Conservation (phyloP, 2,797 vertebrate species). For the Mormyrops attenuatus region DNA sequence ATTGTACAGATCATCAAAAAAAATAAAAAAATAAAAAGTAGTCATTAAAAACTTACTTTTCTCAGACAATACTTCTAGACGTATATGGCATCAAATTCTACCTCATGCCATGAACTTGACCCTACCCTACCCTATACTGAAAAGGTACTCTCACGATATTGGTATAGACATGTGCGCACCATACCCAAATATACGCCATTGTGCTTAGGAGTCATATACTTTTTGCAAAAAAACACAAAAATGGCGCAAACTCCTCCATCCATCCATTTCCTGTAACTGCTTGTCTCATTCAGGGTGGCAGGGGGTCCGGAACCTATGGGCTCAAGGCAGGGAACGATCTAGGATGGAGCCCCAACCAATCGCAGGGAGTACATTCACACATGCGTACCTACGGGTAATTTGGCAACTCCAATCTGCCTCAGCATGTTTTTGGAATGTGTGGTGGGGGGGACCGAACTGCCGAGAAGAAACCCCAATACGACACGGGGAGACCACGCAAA, state of each 20-base stretch:
- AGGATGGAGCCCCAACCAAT: not conserved
- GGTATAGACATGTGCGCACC: not conserved
- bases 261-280: not conserved
- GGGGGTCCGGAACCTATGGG: too few species aligned
- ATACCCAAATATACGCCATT: not conserved
- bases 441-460: not conserved
- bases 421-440: not conserved
- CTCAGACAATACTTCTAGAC: not conserved
- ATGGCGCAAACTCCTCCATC: not conserved
- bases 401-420: not conserved
- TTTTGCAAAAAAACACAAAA: not conserved
- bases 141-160: not conserved
- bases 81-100: not conserved
- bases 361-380: not conserved
- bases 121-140: not conserved
- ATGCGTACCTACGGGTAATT: not conserved
- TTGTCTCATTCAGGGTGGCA: not conserved
- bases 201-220: not conserved
- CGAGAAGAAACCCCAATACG: not conserved
- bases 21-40: not conserved
- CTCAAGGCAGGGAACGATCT: not conserved
- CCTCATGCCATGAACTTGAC: not conserved
- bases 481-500: not conserved
- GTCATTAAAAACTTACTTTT: not conserved
- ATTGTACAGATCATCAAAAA: not conserved